Evolutionary conservation across 2,888 invertebrate species (phyloP), one percentile per base, ranked within the genome.

Genomic region (Scaptomyza flava): DNA sequence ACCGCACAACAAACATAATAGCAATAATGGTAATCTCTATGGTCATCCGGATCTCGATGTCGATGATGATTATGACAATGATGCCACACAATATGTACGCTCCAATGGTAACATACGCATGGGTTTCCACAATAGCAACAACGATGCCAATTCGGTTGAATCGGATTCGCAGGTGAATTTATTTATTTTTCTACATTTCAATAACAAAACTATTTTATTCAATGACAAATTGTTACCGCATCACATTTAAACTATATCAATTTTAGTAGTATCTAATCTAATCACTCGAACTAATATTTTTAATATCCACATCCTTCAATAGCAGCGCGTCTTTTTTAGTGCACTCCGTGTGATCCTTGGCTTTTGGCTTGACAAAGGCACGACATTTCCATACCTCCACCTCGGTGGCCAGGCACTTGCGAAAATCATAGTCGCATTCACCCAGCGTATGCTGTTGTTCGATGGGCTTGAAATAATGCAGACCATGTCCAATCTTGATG

Each of bases 401-500:
- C 11, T 95, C 96, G 0, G 98, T 98, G 90, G 96, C 96, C 80
- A 95, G 94, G 88, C 98, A 98, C 3, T 93, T 94, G 72, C 98
- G 92, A 38, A 97, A 93, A 86, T 96, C 96, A 82, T 95, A 93
- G 85, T 98, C 97, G 86, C 94, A 95, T 42, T 94, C 93, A 1
- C 98, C 98, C 2, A 98, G 90, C 2, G 38, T 59, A 12, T 94
- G 93, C 86, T 95, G 95, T 89, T 96, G 96, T 58, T 94, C 94
- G 23, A 94, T 94, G 0, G 95, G 93, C 92, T 96, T 97, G 90
- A 96, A 98, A 88, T 96, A 96, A 90, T 98, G 97, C 67, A 98
- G 91, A 0, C 98, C 98, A 86, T 98, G 93, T 5, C 98, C 98
- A 67, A 98, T 97, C 93, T 98, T 97, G 54, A 98, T 95, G 12